phyloP scores from a whole-genome alignment of 2,888 invertebrate species.

The Cephus spinipes region DNA sequence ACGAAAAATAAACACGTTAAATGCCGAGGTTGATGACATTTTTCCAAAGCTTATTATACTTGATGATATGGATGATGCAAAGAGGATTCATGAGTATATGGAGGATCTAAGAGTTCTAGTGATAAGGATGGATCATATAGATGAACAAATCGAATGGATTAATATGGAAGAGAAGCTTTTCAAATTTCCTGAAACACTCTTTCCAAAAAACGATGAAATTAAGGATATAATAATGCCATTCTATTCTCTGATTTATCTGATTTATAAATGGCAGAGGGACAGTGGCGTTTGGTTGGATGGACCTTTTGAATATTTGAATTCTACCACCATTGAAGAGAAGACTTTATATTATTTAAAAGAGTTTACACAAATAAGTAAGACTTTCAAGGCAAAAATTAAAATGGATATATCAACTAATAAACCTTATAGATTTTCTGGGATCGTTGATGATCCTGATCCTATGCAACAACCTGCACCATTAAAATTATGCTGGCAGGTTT shows the following conservation, averaged over 20 bases:
- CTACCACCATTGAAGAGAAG: constrained; percentile 68
- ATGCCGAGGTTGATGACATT: constrained; percentile 68
- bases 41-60: constrained; percentile 69
- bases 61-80: constrained; percentile 70
- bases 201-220: constrained; percentile 70
- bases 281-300: constrained; percentile 74
- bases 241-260: constrained; percentile 63
- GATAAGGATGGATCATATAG: constrained; percentile 66
- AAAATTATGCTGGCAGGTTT: constrained; percentile 65
- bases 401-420: constrained; percentile 58
- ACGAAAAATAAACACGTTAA: constrained; percentile 67
- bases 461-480: constrained; percentile 68
- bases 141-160: constrained; percentile 68
- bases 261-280: constrained; percentile 70
- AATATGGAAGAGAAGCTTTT: constrained; percentile 73
- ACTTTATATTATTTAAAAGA: constrained; percentile 67
- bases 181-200: constrained; percentile 70
- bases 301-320: constrained; percentile 70
- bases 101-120: constrained; percentile 67
- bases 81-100: constrained; percentile 69
- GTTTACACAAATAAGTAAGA: constrained; percentile 68
- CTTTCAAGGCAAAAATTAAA: constrained; percentile 64
- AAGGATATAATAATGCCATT: constrained; percentile 57
- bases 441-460: constrained; percentile 66
- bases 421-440: constrained; percentile 57